These are phyloP conservation scores for Cepaea hortensis DNA, from an alignment of 2,888 invertebrate species.

Conservation along the genomic window DNA sequence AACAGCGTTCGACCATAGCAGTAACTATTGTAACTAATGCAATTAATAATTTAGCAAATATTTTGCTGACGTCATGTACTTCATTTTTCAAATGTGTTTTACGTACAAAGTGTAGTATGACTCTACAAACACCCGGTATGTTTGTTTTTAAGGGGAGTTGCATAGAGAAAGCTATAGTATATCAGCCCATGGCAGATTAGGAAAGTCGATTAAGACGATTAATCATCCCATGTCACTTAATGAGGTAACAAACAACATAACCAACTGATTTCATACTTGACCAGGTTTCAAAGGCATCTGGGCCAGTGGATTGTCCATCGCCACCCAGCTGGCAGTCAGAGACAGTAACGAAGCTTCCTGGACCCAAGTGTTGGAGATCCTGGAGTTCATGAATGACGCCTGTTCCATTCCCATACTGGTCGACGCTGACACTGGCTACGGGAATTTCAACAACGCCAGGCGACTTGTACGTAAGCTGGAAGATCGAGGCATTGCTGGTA, in stretches of 20 bases:
- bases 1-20: too few relatives aligned
- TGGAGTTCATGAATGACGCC: slow-evolving; percentile 77
- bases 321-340: slow-evolving; percentile 76
- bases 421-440: slow-evolving; percentile 78
- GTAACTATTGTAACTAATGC: too few relatives aligned
- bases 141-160: too few relatives aligned
- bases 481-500: slow-evolving; percentile 77
- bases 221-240: too few relatives aligned
- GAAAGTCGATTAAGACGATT: too few relatives aligned
- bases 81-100: too few relatives aligned
- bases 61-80: too few relatives aligned
- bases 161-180: too few relatives aligned
- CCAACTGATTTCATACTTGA: background rate
- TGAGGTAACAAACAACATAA: background rate
- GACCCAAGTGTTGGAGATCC: slow-evolving; percentile 77
- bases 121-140: too few relatives aligned
- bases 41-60: too few relatives aligned
- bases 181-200: too few relatives aligned
- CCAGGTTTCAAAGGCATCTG: slow-evolving; percentile 75
- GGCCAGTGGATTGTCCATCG: slow-evolving; percentile 77
- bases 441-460: slow-evolving; percentile 78
- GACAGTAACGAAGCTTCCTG: slow-evolving; percentile 78
- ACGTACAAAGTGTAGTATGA: too few relatives aligned
- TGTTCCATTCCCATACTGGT: slow-evolving; percentile 76
- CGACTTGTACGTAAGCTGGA: slow-evolving; percentile 76